Conservation (phyloP, 2,888 invertebrate genomes). For the Mesorhabditis sp. region DNA sequence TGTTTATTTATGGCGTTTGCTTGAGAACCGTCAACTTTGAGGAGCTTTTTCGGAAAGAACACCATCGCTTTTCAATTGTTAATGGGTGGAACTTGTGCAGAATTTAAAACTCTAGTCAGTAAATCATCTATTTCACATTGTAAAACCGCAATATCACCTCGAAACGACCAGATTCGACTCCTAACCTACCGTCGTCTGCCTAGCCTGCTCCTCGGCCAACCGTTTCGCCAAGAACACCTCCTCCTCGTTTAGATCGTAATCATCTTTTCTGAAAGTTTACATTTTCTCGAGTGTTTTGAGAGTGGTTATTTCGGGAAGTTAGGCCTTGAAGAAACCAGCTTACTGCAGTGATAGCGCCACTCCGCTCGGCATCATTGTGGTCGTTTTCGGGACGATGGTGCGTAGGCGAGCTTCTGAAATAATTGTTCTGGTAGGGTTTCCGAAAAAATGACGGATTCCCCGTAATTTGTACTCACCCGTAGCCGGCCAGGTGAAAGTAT, state of each 20-base stretch:
- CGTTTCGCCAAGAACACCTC: background rate
- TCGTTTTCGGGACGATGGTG: background rate
- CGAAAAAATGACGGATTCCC: background rate
- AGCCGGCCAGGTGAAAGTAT: background rate
- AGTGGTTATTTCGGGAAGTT: no score
- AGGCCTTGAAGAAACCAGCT: background rate
- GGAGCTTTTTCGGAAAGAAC: no score
- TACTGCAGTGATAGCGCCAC: background rate
- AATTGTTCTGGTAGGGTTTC: background rate
- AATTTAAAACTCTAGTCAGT: no score
- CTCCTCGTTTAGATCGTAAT: background rate
- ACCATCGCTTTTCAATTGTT: no score
- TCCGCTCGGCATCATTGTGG: background rate
- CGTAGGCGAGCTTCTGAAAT: background rate
- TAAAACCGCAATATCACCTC: no score
- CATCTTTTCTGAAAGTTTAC: background rate
- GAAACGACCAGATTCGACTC: background rate
- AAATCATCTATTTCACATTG: no score
- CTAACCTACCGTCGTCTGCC: background rate
- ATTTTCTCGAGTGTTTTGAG: no score
- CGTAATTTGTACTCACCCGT: background rate
- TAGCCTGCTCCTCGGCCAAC: no score
- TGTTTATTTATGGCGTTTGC: no score
- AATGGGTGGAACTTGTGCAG: no score
- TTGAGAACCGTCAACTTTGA: no score